Conservation (phyloP, 2,797 vertebrate genomes). For the Peromyscus eremicus region DNA sequence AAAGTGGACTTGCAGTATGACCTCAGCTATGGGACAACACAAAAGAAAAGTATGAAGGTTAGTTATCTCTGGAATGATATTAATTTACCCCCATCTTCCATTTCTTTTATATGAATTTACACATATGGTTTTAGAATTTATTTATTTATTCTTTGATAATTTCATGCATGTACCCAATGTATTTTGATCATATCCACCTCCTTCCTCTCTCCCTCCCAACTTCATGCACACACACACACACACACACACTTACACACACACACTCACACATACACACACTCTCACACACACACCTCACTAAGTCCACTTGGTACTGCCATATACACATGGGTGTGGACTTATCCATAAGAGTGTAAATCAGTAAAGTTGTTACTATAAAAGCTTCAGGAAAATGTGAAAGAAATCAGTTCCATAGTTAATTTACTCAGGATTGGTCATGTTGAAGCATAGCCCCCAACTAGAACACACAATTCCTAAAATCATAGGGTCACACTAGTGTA, state of each 20-base stretch:
- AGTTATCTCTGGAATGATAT: background rate
- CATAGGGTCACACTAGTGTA: background rate
- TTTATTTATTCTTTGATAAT: background rate
- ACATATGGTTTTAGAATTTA: background rate
- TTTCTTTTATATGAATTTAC: constrained; percentile 18
- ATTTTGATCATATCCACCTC: background rate
- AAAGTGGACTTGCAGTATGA: background rate
- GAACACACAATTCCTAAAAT: background rate
- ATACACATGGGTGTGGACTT: background rate
- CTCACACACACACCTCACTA: background rate
- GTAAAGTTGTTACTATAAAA: constrained; percentile 3
- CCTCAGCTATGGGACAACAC: background rate
- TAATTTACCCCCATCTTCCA: background rate
- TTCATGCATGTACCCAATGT: background rate
- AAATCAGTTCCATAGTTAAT: background rate
- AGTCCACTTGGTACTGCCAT: background rate
- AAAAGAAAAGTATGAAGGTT: background rate
- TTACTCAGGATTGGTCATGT: background rate
- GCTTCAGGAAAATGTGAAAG: constrained; percentile 46
- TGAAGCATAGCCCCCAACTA: background rate
- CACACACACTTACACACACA: no score
- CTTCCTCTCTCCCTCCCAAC: background rate
- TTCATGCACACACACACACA: background rate
- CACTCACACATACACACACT: no score
- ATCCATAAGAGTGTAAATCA: background rate